Percentiles rank a stretch among this genome's conserved stretches.
Conservation (phyloP, 2,888 invertebrate genomes). For the Hyalella azteca region DNA sequence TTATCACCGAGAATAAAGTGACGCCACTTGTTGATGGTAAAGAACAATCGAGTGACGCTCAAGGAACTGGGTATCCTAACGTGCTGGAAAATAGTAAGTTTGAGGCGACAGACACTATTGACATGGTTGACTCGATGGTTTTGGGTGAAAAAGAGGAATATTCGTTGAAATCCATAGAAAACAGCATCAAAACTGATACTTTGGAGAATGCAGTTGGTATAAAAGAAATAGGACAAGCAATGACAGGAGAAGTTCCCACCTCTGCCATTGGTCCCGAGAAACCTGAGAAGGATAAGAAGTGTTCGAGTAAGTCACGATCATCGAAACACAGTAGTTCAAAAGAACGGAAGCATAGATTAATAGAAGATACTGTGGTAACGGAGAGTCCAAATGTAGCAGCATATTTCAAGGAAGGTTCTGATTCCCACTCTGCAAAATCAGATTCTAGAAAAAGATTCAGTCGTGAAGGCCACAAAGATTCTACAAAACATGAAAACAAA, state of each 20-base stretch:
- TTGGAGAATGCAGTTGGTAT: background rate
- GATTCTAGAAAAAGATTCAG: no score
- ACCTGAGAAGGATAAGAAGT: background rate
- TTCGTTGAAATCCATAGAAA: background rate
- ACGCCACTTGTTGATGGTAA: no score
- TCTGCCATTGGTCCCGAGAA: no score
- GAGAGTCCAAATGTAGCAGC: no score
- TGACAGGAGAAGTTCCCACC: no score
- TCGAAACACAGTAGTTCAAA: background rate
- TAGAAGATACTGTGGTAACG: background rate
- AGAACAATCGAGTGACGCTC: no score
- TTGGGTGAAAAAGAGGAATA: slow-evolving; percentile 11
- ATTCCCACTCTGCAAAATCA: no score
- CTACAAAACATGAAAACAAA: background rate
- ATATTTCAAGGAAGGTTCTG: no score
- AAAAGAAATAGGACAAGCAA: no score
- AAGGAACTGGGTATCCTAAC: no score
- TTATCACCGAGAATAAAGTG: no score
- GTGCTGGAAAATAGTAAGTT: background rate
- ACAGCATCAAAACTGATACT: background rate
- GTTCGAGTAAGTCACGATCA: background rate
- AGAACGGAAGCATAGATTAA: background rate
- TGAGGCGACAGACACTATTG: background rate
- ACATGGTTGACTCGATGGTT: slow-evolving; percentile 2
- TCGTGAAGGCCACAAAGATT: no score